Conservation (phyloP, 1,140 invertebrate species). For the Eubasilissa regina region DNA sequence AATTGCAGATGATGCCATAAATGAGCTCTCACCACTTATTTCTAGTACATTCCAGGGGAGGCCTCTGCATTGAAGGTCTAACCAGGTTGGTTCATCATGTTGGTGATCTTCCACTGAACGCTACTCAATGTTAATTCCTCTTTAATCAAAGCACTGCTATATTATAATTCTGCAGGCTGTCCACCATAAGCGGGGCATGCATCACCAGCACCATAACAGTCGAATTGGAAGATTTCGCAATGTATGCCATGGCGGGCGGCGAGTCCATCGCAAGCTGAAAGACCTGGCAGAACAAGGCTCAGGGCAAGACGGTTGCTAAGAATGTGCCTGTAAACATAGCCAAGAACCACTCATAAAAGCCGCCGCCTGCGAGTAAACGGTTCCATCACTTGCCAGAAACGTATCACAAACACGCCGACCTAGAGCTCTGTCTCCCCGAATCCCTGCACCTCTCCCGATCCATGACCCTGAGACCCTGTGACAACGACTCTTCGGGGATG, state of each 20-base stretch:
- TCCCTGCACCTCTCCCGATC: constrained; percentile 56
- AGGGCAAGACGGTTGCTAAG: constrained; percentile 66
- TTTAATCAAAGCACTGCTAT: too few relatives aligned
- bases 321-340: constrained; percentile 59
- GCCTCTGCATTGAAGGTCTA: too few relatives aligned
- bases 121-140: too few relatives aligned
- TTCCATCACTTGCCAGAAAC: constrained; percentile 72
- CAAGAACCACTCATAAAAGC: constrained; percentile 60
- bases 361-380: constrained; percentile 67
- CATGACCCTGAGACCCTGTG: constrained; percentile 47
- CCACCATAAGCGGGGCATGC: too few relatives aligned
- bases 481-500: constrained; percentile 40
- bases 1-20: too few relatives aligned
- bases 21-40: too few relatives aligned
- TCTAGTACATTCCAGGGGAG: too few relatives aligned
- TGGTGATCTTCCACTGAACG: too few relatives aligned
- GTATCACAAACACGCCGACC: constrained; percentile 59
- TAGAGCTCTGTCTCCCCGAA: constrained; percentile 15
- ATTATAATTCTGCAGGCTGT: too few relatives aligned
- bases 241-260: constrained; percentile 84
- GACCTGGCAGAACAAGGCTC: constrained; percentile 72
- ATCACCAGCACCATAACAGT: too few relatives aligned
- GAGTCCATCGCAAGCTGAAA: constrained; percentile 81
- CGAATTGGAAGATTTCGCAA: constrained; percentile 64
- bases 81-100: too few relatives aligned